These are phyloP conservation scores for Ryuthela nishihirai DNA, from an alignment of 2,888 invertebrate species.

Conservation along the genomic window DNA sequence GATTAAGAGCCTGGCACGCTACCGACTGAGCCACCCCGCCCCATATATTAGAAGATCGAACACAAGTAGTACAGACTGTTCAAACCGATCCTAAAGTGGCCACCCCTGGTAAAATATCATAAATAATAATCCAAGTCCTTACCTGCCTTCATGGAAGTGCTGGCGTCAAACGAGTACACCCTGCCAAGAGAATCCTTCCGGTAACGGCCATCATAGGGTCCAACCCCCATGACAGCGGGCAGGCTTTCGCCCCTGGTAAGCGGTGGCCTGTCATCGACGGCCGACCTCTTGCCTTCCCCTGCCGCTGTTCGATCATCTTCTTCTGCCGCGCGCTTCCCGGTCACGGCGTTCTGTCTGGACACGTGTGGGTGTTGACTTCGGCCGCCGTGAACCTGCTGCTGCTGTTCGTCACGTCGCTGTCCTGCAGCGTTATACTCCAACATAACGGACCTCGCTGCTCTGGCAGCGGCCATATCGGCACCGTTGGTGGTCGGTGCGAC, in stretches of 20 bases:
- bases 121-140: too few relatives aligned
- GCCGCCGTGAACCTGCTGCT: neutral
- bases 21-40: too few relatives aligned
- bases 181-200: constrained; percentile 65
- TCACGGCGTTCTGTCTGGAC: neutral
- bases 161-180: constrained; percentile 91
- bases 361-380: neutral
- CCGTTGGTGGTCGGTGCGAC: too few relatives aligned
- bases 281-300: neutral
- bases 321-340: neutral
- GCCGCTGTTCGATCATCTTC: too few relatives aligned
- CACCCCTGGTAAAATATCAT: too few relatives aligned
- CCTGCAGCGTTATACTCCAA: neutral
- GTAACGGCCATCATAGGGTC: constrained; percentile 65
- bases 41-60: too few relatives aligned
- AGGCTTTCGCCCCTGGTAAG: constrained; percentile 83
- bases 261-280: constrained; percentile 66
- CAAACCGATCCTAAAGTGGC: too few relatives aligned
- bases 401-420: neutral
- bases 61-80: too few relatives aligned
- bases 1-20: too few relatives aligned
- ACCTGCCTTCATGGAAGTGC: constrained; percentile 54
- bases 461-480: too few relatives aligned
- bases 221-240: constrained; percentile 64
- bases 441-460: neutral